phyloP scores from a whole-genome alignment of 2,888 invertebrate species.

The Macrophya annulata region DNA sequence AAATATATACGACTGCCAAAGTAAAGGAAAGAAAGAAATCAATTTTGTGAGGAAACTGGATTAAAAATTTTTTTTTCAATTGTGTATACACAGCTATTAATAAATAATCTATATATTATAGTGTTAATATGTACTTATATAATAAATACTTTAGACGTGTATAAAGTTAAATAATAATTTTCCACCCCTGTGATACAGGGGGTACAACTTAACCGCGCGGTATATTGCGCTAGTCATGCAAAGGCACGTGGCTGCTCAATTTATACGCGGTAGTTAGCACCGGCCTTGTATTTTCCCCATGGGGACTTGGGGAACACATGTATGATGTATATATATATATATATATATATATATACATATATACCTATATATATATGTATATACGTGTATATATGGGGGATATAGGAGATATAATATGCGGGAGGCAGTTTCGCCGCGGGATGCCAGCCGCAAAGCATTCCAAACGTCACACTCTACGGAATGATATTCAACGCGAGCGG shows the following conservation, averaged over 20 bases:
- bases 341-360: background rate
- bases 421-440: slow-evolving; percentile 66
- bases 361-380: background rate
- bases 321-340: background rate
- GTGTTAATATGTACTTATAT: background rate
- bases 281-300: slow-evolving; percentile 14
- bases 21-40: background rate
- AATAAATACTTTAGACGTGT: background rate
- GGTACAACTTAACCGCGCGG: slow-evolving; percentile 1
- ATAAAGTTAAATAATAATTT: slow-evolving; percentile 22
- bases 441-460: slow-evolving; percentile 74
- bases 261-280: slow-evolving; percentile 40
- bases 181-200: background rate
- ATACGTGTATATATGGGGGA: background rate
- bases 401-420: slow-evolving; percentile 8
- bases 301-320: slow-evolving; percentile 9
- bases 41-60: background rate
- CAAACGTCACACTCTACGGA: slow-evolving; percentile 71
- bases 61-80: background rate
- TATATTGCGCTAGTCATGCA: background rate
- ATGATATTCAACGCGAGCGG: slow-evolving; percentile 59
- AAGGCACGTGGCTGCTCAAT: slow-evolving; percentile 46
- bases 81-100: background rate
- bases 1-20: too few species aligned
- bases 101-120: background rate